Conservation (phyloP, 2,797 vertebrate genomes). For the Lacerta agilis region DNA sequence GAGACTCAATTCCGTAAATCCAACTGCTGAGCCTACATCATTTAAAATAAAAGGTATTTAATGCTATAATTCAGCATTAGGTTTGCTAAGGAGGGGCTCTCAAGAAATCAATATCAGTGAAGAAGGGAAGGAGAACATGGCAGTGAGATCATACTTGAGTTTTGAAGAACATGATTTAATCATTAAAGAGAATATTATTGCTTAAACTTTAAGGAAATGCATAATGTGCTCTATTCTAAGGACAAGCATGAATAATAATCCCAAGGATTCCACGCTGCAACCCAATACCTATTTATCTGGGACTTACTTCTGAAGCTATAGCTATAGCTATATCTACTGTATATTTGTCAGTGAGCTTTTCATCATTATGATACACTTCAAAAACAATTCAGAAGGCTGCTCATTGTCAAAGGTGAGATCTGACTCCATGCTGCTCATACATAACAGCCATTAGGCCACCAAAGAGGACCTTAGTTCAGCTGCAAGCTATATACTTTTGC, state of each 20-base stretch:
- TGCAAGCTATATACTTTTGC: not conserved
- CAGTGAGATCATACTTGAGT: constrained; percentile 27
- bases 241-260: not conserved
- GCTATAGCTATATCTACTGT: not conserved
- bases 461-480: not conserved
- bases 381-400: not conserved
- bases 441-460: not conserved
- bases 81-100: constrained; percentile 1
- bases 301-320: not conserved
- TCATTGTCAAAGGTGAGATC: not conserved
- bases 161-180: constrained; percentile 9
- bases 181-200: not conserved
- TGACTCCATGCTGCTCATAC: constrained; percentile 32
- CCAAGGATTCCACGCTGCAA: constrained; percentile 17
- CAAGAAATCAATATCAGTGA: not conserved
- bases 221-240: not conserved
- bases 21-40: not conserved
- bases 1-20: constrained; percentile 20
- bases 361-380: not conserved
- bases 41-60: not conserved
- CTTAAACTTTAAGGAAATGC: constrained; percentile 20
- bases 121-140: not conserved
- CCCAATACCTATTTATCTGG: not conserved
- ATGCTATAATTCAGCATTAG: constrained; percentile 2
- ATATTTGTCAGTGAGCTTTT: too few species aligned